These are phyloP conservation scores for Ptychadena robeensis DNA, from an alignment of 2,797 vertebrate genomes.

Conservation along the genomic window DNA sequence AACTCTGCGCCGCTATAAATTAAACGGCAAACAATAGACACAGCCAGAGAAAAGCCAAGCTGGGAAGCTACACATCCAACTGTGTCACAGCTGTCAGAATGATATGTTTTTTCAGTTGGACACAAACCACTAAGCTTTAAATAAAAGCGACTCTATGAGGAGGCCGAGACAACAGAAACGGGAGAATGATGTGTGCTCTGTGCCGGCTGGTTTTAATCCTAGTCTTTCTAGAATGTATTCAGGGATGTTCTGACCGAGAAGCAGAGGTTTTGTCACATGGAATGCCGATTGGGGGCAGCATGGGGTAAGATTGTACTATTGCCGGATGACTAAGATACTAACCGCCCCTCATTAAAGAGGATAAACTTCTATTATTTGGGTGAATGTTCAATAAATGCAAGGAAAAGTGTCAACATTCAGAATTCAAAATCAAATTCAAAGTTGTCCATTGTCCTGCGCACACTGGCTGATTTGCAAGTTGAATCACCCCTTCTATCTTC, in stretches of 20 bases:
- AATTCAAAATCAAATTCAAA: too few relatives aligned
- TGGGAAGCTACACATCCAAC: slow-evolving; percentile 55
- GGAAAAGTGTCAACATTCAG: too few relatives aligned
- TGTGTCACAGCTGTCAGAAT: slow-evolving; percentile 59
- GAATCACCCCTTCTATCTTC: too few relatives aligned
- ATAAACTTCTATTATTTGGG: too few relatives aligned
- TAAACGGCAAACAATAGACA: slow-evolving; percentile 44
- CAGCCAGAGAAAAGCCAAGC: slow-evolving; percentile 38
- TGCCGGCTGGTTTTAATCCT: not conserved
- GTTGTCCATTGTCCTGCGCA: too few relatives aligned
- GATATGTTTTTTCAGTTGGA: slow-evolving; percentile 58
- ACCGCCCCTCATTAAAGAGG: too few relatives aligned
- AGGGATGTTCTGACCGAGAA: not conserved
- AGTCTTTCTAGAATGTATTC: not conserved
- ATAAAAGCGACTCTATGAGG: slow-evolving; percentile 52
- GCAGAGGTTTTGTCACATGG: not conserved
- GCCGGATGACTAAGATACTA: not conserved
- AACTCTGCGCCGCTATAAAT: slow-evolving; percentile 46
- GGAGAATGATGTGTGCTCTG: slow-evolving; percentile 8
- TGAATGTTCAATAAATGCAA: too few relatives aligned
- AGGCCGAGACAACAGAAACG: slow-evolving; percentile 33
- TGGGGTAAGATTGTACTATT: not conserved
- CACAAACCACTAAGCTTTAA: slow-evolving; percentile 57
- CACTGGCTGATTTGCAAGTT: too few relatives aligned
- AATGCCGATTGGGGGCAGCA: not conserved